phyloP scores from a whole-genome alignment of 2,797 vertebrate genomes.

The Acanthopagrus latus region DNA sequence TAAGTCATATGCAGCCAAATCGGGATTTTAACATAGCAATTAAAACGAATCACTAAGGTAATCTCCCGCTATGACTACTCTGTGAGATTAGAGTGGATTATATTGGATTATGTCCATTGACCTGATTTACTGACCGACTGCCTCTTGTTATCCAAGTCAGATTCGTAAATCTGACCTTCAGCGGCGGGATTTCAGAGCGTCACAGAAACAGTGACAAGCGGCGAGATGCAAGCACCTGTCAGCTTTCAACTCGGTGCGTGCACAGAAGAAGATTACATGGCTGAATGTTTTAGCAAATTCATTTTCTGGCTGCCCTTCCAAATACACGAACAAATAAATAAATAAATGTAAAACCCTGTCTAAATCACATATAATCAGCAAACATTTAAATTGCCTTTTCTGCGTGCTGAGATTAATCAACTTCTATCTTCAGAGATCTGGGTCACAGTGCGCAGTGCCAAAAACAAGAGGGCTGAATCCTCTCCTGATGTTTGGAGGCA shows the following conservation, averaged over 20 bases:
- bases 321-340: constrained; percentile 6
- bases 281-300: neutral
- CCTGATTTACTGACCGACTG: constrained; percentile 80
- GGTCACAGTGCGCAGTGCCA: constrained; percentile 57
- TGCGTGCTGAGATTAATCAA: constrained; percentile 60
- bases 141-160: constrained; percentile 73
- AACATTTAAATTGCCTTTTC: constrained; percentile 29
- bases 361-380: constrained; percentile 37
- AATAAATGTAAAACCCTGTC: neutral
- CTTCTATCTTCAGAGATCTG: constrained; percentile 57
- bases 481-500: constrained; percentile 18
- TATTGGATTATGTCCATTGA: constrained; percentile 80
- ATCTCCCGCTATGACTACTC: constrained; percentile 69
- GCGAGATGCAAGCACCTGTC: constrained; percentile 29
- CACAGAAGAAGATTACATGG: constrained; percentile 9
- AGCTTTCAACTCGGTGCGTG: neutral
- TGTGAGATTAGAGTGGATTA: constrained; percentile 80
- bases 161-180: constrained; percentile 68
- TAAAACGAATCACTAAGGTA: constrained; percentile 74
- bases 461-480: constrained; percentile 42
- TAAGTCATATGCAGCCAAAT: constrained; percentile 61
- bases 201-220: constrained; percentile 32
- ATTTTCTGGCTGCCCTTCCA: neutral
- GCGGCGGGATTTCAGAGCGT: constrained; percentile 49
- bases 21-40: constrained; percentile 76